Evolutionary conservation across 2,797 vertebrate genomes (phyloP), one percentile per base, ranked within the genome.

Genomic region (Spinibarbus caldwelli): DNA sequence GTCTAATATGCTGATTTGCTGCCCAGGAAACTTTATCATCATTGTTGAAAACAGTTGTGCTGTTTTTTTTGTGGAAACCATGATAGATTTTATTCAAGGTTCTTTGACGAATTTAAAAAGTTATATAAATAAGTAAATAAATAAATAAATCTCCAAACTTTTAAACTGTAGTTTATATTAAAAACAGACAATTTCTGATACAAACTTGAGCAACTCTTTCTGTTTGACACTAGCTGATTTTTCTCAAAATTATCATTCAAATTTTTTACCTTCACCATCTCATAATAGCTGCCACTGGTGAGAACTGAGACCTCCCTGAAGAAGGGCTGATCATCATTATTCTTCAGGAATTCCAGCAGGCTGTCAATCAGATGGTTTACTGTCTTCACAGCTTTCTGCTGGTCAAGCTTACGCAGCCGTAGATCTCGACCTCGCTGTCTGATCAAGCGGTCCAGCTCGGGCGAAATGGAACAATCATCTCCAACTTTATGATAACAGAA

Each of bases 231-330:
- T 6, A 31, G 43, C 26, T 31, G 45, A 31, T 73, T 73, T 29
- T 49, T 34, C 43, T 72, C 15, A 47, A n/a, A 21, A 14, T n/a
- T 23, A 19, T 23, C 10, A 23, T n/a, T n/a, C n/a, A 45, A 3
- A 3, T 43, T 10, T 52, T 54, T 85, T 78, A 95, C 92, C 93
- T 95, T 94, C 23, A 94, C 94, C 77, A 89, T 91, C 83, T 93
- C 86, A n/a, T 93, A 95, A 91, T 94, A 94, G 90, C 91, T 95
- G 71, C 94, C 94, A 11, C 87, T 93, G 89, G 57, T 94, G 87
- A 95, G 86, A 90, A 92, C 1, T 0, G 89, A 90, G 26, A 88
- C 82, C 0, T 91, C 68, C 57, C 90, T 93, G 89, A 94, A 94
- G 85, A 90, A 90, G 49, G 90, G 87, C 85, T 93, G 88, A n/a